Evolutionary conservation across 2,113 vertebrate genomes (phyloP), one percentile per base, ranked within the genome.

Genomic region (Brachypteracias leptosomus): DNA sequence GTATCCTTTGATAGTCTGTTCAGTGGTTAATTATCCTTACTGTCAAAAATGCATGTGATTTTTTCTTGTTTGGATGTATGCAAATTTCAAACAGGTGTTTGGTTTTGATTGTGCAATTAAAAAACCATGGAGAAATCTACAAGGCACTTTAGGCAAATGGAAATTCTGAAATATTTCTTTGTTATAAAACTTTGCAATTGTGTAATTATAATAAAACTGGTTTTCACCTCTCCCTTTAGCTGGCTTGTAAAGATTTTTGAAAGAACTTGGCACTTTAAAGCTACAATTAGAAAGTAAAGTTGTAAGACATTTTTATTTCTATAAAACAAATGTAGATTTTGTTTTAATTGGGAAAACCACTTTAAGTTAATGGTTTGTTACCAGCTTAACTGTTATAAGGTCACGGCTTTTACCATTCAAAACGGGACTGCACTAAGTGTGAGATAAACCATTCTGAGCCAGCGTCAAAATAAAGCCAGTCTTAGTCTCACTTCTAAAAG

Each of bases 11-110:
- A 78, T 61, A 92, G 58, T 31, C 57, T 91, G 26, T 92, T 84
- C 61, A 78, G 35, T 3, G 1, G 21, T 84, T 96, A 95, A 92
- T 95, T 95, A 65, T 72, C 89, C 77, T 90, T 51, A 46, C 59
- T 78, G 76, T 92, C 73, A 82, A 91, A 95, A 81, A 92, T 28
- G 7, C 7, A 47, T 40, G 54, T 54, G 31, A 85, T 79, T 86
- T 75, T 74, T 73, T 70, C 54, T 79, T 88, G 38, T 93, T 96
- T 86, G 68, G 67, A 86, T 77, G 47, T 55, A 77, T 67, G 88
- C 51, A 94, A 83, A 90, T 92, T 96, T 95, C 59, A 92, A 95
- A 87, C 90, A 95, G 76, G 83, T 93, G 70, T 84, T 92, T 77
- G 40, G 63, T 74, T 95, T 88, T 93, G 78, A 95, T 71, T 77